Conservation (phyloP, 2,113 vertebrate genomes). For the Sylvicapra grimmia region DNA sequence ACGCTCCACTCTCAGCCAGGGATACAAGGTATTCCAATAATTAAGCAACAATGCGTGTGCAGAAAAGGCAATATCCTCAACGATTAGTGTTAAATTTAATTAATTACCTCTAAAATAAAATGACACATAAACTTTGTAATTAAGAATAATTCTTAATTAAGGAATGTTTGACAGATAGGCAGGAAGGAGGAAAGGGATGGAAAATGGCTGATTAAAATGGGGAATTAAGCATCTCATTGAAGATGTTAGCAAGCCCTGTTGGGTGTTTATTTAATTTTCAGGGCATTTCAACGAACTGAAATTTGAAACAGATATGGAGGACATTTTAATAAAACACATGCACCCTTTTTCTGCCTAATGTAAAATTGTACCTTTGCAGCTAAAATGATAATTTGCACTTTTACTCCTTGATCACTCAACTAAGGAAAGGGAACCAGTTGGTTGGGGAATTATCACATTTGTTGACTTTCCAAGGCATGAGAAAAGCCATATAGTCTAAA, state of each 20-base stretch:
- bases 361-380: not conserved
- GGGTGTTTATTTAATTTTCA: not conserved
- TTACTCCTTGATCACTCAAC: not conserved
- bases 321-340: not conserved
- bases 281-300: not conserved
- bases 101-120: slow-evolving; percentile 69
- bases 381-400: not conserved
- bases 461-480: not conserved
- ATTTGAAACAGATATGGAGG: not conserved
- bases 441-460: not conserved
- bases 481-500: not conserved
- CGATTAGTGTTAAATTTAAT: slow-evolving; percentile 59
- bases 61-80: slow-evolving; percentile 61
- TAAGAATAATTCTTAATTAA: slow-evolving; percentile 69
- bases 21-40: slow-evolving; percentile 35
- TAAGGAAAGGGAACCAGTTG: not conserved
- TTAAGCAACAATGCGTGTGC: slow-evolving; percentile 30
- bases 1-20: not conserved
- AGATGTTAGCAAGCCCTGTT: not conserved
- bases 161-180: slow-evolving; percentile 44
- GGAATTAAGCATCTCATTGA: slow-evolving; percentile 25
- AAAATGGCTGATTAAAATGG: slow-evolving; percentile 31
- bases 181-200: slow-evolving; percentile 16
- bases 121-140: slow-evolving; percentile 68
- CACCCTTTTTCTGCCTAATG: not conserved